Evolutionary conservation across 2,888 invertebrate genomes (phyloP).

Genomic region (Apotomis turbidana): DNA sequence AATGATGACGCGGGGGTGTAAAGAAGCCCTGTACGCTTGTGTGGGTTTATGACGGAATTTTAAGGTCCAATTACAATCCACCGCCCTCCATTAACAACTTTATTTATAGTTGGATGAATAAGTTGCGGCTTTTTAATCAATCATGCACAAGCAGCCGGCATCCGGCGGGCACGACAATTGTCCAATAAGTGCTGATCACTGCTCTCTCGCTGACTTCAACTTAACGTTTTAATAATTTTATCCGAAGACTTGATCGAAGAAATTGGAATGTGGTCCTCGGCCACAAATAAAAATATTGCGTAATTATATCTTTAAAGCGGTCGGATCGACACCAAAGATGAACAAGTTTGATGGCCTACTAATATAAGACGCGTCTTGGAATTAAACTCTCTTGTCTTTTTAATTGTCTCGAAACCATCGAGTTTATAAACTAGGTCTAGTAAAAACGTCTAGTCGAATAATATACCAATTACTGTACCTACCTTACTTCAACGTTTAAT

Average conservation of each 20-base stretch:
- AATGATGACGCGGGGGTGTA: conserved; percentile 45
- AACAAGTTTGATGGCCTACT: conserved; percentile 32
- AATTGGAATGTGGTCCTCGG: conserved; percentile 47
- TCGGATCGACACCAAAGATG: conserved; percentile 31
- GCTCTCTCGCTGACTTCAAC: conserved; percentile 46
- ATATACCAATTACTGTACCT: not conserved
- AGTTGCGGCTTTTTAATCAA: conserved; percentile 80
- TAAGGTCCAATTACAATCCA: conserved; percentile 75
- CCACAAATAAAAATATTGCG: conserved; percentile 35
- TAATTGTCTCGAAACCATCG: conserved; percentile 1
- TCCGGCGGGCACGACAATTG: conserved; percentile 68
- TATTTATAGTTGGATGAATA: conserved; percentile 77
- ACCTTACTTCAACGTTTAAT: not conserved
- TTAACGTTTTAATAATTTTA: conserved; percentile 51
- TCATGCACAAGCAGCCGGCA: conserved; percentile 67
- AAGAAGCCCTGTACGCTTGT: conserved; percentile 49
- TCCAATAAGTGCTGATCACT: conserved; percentile 63
- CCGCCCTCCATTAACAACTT: conserved; percentile 76
- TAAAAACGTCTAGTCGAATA: not conserved
- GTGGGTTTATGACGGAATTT: conserved; percentile 69
- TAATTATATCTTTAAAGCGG: conserved; percentile 36
- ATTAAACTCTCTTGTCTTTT: conserved; percentile 9
- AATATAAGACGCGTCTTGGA: conserved; percentile 20
- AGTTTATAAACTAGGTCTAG: not conserved
- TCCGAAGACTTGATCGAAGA: conserved; percentile 44